Percentiles rank a stretch among this genome's conserved stretches.
Conservation (phyloP, 1,140 invertebrate species). For the Trialeurodes vaporariorum region DNA sequence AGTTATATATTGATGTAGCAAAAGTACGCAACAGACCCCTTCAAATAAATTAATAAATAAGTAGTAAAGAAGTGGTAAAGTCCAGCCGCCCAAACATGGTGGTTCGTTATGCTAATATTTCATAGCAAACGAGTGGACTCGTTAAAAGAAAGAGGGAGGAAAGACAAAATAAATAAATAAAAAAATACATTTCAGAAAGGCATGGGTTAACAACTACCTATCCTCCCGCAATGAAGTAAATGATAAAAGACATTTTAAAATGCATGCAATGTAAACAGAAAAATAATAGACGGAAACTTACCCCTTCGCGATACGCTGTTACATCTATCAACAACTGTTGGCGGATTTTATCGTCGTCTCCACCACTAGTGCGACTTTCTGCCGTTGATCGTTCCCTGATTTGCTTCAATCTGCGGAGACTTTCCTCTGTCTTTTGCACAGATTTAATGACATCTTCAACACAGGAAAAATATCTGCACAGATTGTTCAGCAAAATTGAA, state of each 20-base stretch:
- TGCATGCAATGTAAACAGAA: background rate
- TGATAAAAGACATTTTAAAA: too few species aligned
- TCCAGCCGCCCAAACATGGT: too few species aligned
- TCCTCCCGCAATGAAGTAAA: too few species aligned
- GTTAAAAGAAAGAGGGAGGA: background rate
- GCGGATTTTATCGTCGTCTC: constrained; percentile 90
- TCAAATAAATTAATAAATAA: too few species aligned
- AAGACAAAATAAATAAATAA: background rate
- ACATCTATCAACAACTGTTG: constrained; percentile 82
- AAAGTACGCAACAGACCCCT: too few species aligned
- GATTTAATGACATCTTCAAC: constrained; percentile 78
- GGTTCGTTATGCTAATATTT: background rate
- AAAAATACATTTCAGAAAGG: background rate
- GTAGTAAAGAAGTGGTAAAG: too few species aligned
- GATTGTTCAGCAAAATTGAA: constrained; percentile 12
- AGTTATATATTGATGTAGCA: too few species aligned
- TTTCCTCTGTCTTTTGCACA: constrained; percentile 90
- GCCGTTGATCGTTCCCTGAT: constrained; percentile 51
- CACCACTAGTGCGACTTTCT: constrained; percentile 29
- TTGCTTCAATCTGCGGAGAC: constrained; percentile 75
- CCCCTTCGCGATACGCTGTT: constrained; percentile 38
- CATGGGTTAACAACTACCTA: too few species aligned
- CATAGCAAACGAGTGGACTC: background rate
- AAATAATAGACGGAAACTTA: constrained; percentile 17
- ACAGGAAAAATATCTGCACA: constrained; percentile 60